A percentile compares a stretch with the other conserved stretches of the same genome.
These are phyloP conservation scores for Lepidocyrtinus sp. DNA, from an alignment of 2,888 invertebrate species.

Conservation along the genomic window DNA sequence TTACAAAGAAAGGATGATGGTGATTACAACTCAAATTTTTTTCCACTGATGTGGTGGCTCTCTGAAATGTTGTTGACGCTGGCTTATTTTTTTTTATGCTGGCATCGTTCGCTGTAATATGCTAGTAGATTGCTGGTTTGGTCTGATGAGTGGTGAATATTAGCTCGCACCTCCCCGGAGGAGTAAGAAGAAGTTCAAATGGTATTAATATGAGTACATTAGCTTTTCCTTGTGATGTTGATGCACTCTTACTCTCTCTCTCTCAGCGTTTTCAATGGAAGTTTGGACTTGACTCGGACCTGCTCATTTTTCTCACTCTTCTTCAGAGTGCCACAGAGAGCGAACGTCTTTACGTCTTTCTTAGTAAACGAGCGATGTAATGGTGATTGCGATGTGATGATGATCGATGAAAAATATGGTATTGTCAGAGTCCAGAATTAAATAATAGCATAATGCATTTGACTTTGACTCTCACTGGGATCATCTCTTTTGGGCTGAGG, in stretches of 20 bases:
- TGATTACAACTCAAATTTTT: slow-evolving; percentile 23
- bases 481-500: not conserved
- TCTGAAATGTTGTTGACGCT: not conserved
- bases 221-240: slow-evolving; percentile 47
- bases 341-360: not conserved
- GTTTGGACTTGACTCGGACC: not conserved
- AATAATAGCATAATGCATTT: not conserved
- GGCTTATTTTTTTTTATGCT: not conserved
- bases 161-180: slow-evolving; percentile 24
- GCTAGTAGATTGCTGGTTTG: not conserved
- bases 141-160: not conserved
- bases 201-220: slow-evolving; percentile 45
- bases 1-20: slow-evolving; percentile 26
- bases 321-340: not conserved
- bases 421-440: not conserved
- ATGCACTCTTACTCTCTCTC: slow-evolving; percentile 35
- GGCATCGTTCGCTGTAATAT: too few species aligned
- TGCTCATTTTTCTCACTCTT: not conserved
- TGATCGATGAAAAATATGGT: not conserved
- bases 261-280: too few species aligned
- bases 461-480: too few species aligned
- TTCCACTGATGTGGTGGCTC: not conserved
- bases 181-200: slow-evolving; percentile 32
- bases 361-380: not conserved
- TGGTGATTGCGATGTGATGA: not conserved